Percentiles rank a stretch among this genome's conserved stretches.
Evolutionary conservation across 1,140 invertebrate species (phyloP).

Genomic region (Aporrectodea caliginosa): DNA sequence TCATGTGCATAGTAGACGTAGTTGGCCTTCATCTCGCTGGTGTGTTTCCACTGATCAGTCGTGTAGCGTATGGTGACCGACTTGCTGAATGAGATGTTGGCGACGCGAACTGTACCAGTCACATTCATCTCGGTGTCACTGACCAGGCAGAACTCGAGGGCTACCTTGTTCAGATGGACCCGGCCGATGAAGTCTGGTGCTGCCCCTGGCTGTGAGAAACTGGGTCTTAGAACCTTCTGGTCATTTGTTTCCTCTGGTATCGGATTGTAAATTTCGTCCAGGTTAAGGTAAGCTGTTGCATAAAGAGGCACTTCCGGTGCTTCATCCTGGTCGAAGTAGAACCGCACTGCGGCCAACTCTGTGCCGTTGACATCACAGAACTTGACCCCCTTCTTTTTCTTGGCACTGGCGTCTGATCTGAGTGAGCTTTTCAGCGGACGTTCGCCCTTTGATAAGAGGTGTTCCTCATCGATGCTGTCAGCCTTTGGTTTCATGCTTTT

Average conservation of each 20-base stretch:
- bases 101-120: constrained; percentile 76
- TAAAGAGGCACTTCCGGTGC: neutral
- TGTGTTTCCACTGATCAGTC: constrained; percentile 77
- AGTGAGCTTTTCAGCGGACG: neutral
- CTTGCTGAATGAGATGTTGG: constrained; percentile 88
- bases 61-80: constrained; percentile 80
- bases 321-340: constrained; percentile 3
- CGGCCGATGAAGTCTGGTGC: constrained; percentile 71
- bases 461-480: neutral
- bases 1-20: constrained; percentile 86
- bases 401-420: neutral
- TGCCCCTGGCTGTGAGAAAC: constrained; percentile 78
- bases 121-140: constrained; percentile 63
- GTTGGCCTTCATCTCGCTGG: constrained; percentile 69
- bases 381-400: constrained; percentile 19
- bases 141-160: constrained; percentile 75
- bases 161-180: constrained; percentile 69
- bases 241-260: no score
- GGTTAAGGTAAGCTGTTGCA: neutral
- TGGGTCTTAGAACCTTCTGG: constrained; percentile 61
- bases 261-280: neutral
- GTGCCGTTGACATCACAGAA: constrained; percentile 7
- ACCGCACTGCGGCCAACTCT: constrained; percentile 8
- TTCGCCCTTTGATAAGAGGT: neutral
- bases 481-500: neutral